phyloP scores from a whole-genome alignment of 2,888 invertebrate species.

The Drosophila robusta region DNA sequence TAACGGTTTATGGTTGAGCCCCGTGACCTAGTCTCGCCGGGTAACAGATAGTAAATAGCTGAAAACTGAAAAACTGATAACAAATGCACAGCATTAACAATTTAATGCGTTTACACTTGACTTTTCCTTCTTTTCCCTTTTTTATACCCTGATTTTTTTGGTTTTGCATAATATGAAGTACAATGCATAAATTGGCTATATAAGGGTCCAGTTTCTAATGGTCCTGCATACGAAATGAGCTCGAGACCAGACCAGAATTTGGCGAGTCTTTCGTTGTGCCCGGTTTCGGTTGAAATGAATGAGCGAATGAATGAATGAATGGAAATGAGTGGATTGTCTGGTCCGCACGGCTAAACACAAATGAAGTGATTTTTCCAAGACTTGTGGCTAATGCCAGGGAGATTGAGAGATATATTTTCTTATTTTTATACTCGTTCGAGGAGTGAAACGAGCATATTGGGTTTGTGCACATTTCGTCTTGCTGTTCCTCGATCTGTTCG shows the following conservation, averaged over 20 bases:
- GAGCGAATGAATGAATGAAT: slow-evolving; percentile 34
- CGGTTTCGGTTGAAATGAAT: slow-evolving; percentile 23
- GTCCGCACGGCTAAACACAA: slow-evolving; percentile 51
- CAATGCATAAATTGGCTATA: slow-evolving; percentile 69
- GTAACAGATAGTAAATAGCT: slow-evolving; percentile 11
- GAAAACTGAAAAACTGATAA: slow-evolving; percentile 20
- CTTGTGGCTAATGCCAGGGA: slow-evolving; percentile 11
- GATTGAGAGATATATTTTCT: slow-evolving; percentile 25
- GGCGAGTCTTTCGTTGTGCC: slow-evolving; percentile 13
- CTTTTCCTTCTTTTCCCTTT: slow-evolving; percentile 1
- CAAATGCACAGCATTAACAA: slow-evolving; percentile 46
- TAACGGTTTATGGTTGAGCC: slow-evolving; percentile 47
- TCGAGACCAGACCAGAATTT: slow-evolving; percentile 9
- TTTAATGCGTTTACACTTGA: slow-evolving; percentile 40
- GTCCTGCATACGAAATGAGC: slow-evolving; percentile 71
- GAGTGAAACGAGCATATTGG: too few relatives aligned
- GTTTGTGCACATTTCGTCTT: neutral
- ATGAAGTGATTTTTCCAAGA: slow-evolving; percentile 44
- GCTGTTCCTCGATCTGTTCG: too few relatives aligned
- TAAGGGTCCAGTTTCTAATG: slow-evolving; percentile 43
- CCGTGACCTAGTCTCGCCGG: slow-evolving; percentile 36
- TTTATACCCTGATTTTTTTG: neutral
- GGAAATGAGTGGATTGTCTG: slow-evolving; percentile 42
- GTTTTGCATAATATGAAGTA: slow-evolving; percentile 25
- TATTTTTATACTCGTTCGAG: too few relatives aligned